These are phyloP conservation scores for Episyrphus balteatus DNA, from an alignment of 1,140 invertebrate genomes.

Conservation along the genomic window DNA sequence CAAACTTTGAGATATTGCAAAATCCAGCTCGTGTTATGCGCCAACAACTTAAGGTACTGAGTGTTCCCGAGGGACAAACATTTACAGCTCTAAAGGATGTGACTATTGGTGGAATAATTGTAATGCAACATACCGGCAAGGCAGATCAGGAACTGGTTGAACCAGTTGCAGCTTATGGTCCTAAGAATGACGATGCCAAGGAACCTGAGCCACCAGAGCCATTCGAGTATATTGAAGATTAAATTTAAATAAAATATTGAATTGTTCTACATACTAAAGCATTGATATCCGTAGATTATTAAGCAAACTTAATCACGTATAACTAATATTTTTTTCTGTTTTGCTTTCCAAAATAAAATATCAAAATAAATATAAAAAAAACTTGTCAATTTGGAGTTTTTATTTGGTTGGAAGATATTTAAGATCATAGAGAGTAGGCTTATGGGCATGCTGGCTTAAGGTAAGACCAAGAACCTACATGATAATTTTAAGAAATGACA, in stretches of 20 bases:
- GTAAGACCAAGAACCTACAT: too few species aligned
- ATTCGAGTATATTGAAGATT: conserved; percentile 89
- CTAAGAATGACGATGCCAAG: conserved; percentile 81
- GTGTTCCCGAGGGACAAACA: conserved; percentile 64
- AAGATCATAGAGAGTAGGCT: too few species aligned
- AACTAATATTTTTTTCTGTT: too few species aligned
- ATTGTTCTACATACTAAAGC: too few species aligned
- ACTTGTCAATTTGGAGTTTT: too few species aligned
- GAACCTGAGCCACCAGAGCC: conserved; percentile 95
- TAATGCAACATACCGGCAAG: conserved; percentile 74
- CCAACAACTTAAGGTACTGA: conserved; percentile 82
- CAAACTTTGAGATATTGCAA: conserved; percentile 79
- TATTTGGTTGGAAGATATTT: too few species aligned
- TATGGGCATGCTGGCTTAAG: too few species aligned
- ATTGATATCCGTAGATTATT: too few species aligned
- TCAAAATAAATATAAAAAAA: too few species aligned
- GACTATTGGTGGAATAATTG: conserved; percentile 89
- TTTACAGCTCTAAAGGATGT: conserved; percentile 86
- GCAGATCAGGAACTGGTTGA: conserved; percentile 80
- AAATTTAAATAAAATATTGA: conserved; percentile 27
- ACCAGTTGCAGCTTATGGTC: conserved; percentile 85
- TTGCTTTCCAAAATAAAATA: too few species aligned
- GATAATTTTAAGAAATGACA: too few species aligned
- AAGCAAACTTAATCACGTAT: too few species aligned
- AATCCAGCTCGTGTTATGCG: conserved; percentile 92